A percentile compares a stretch with the other conserved stretches of the same genome.
These are phyloP conservation scores for Vesta saturnalis DNA, from an alignment of 2,888 invertebrate genomes.

Conservation along the genomic window DNA sequence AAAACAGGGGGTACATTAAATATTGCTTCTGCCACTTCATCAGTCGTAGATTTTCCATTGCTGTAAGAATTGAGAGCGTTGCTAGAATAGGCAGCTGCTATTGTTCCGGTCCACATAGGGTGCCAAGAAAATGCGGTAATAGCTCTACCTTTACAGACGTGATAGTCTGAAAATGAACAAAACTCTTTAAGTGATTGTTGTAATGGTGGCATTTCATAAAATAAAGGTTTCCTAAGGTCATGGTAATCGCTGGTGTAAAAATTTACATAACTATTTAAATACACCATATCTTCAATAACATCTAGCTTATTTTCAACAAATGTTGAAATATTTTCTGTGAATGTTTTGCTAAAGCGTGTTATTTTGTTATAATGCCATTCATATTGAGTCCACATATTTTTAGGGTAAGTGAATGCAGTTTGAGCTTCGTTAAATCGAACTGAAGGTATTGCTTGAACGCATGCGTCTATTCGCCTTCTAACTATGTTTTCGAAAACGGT, in stretches of 20 bases:
- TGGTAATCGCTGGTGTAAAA: constrained; percentile 72
- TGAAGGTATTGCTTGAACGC: constrained; percentile 68
- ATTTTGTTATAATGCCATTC: constrained; percentile 58
- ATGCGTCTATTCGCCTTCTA: constrained; percentile 68
- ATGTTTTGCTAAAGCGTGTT: constrained; percentile 50
- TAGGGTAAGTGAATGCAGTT: constrained; percentile 73
- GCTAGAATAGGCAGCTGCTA: constrained; percentile 74
- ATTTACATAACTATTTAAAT: constrained; percentile 63
- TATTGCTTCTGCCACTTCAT: constrained; percentile 62
- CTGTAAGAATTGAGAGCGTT: constrained; percentile 65
- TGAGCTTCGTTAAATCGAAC: constrained; percentile 66
- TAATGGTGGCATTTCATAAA: too few species aligned
- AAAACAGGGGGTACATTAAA: constrained; percentile 74
- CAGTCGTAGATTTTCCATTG: constrained; percentile 53
- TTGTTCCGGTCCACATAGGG: constrained; percentile 74
- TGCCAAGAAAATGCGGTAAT: constrained; percentile 76
- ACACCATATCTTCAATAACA: constrained; percentile 51
- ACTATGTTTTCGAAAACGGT: constrained; percentile 68
- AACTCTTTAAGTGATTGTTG: constrained; percentile 58
- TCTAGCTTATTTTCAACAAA: constrained; percentile 51
- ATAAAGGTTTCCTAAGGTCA: constrained; percentile 59
- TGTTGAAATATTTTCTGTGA: constrained; percentile 49
- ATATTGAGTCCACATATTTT: constrained; percentile 77
- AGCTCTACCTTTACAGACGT: constrained; percentile 71
- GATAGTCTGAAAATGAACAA: constrained; percentile 73